Evolutionary conservation across 2,888 invertebrate genomes (phyloP).

Genomic region (Lasioglossum figueresi): DNA sequence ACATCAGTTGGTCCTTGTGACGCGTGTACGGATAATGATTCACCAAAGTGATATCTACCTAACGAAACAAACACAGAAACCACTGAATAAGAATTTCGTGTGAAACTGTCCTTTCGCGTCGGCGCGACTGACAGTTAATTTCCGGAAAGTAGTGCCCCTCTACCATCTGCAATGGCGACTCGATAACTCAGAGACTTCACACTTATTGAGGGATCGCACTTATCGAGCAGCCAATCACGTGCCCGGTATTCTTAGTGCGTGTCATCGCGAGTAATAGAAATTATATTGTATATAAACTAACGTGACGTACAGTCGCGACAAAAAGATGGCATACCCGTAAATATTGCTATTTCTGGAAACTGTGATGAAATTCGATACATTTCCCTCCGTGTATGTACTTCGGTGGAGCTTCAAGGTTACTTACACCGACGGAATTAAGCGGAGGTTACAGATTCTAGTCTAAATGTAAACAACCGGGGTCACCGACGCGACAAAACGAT

Average conservation of each 20-base stretch:
- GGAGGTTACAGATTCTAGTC: too few species aligned
- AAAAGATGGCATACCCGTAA: too few species aligned
- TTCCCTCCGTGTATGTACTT: too few species aligned
- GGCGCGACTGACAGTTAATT: not conserved
- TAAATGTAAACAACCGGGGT: too few species aligned
- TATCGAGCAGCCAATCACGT: not conserved
- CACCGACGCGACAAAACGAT: too few species aligned
- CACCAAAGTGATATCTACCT: slow-evolving; percentile 78
- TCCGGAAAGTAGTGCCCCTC: not conserved
- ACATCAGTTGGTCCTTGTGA: slow-evolving; percentile 75
- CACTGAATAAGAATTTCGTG: not conserved
- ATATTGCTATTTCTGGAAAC: too few species aligned
- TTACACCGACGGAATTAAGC: too few species aligned
- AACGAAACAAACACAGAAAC: not conserved
- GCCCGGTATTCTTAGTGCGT: not conserved
- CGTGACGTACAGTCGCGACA: too few species aligned
- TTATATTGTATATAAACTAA: too few species aligned
- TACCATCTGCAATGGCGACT: not conserved
- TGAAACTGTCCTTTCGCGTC: not conserved
- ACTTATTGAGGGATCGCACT: not conserved
- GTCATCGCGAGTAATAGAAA: too few species aligned
- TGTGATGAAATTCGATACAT: too few species aligned
- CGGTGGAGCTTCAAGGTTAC: too few species aligned
- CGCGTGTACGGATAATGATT: slow-evolving; percentile 75
- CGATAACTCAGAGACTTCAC: not conserved